A percentile compares a stretch with the other conserved stretches of the same genome.
Evolutionary conservation across 2,888 invertebrate species (phyloP).

Genomic region (Eupeodes latifasciatus): DNA sequence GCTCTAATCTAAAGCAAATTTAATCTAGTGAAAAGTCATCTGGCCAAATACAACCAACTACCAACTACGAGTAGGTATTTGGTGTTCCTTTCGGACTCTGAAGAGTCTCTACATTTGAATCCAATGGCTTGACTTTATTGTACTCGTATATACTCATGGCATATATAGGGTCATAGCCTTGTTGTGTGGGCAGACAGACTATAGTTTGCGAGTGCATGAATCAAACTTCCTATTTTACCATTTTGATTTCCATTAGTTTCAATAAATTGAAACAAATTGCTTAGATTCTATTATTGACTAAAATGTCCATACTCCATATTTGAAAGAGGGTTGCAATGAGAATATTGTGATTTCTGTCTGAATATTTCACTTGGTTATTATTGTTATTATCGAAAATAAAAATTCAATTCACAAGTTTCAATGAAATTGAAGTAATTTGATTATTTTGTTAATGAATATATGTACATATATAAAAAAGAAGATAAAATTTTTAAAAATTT

Average conservation of each 20-base stretch:
- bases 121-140: conserved; percentile 17
- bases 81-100: neutral
- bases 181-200: conserved; percentile 26
- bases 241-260: conserved; percentile 72
- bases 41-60: conserved; percentile 52
- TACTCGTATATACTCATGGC: neutral
- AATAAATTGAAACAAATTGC: conserved; percentile 66
- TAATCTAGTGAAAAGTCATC: conserved; percentile 76
- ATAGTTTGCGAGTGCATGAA: conserved; percentile 54
- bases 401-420: conserved; percentile 3
- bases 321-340: neutral
- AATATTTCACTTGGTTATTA: neutral
- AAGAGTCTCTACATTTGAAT: conserved; percentile 2
- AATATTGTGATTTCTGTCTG: conserved; percentile 5
- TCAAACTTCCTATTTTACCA: conserved; percentile 48
- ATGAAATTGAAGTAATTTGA: neutral
- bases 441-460: neutral
- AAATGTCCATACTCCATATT: neutral
- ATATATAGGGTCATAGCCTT: conserved; percentile 7
- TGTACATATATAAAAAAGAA: too few relatives aligned
- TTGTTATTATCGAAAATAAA: neutral
- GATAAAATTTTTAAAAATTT: too few relatives aligned
- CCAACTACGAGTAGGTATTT: conserved; percentile 24
- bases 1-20: conserved; percentile 76
- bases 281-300: conserved; percentile 44